Percentiles rank a stretch among this genome's conserved stretches.
These are phyloP conservation scores for Hesperia comma DNA, from an alignment of 2,888 invertebrate genomes.

Conservation along the genomic window DNA sequence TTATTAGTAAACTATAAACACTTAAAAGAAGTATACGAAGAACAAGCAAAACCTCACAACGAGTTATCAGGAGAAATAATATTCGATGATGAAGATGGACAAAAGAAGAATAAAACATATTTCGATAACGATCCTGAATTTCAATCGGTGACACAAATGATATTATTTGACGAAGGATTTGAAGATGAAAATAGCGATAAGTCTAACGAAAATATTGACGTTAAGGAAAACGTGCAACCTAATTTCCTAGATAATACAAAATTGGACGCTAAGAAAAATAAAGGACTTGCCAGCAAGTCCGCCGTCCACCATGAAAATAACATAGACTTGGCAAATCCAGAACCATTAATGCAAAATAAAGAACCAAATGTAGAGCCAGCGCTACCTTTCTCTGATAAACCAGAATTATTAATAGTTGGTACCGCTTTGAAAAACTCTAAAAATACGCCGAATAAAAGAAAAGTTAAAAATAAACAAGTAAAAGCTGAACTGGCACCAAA, in stretches of 20 bases:
- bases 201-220: slow-evolving; percentile 30
- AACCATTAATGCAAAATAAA: not conserved
- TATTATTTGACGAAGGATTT: slow-evolving; percentile 44
- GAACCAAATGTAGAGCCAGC: not conserved
- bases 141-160: slow-evolving; percentile 49
- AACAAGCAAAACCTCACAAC: slow-evolving; percentile 47
- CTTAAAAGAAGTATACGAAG: slow-evolving; percentile 55
- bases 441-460: not conserved
- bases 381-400: not conserved
- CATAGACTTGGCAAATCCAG: not conserved
- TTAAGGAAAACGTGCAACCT: slow-evolving; percentile 15
- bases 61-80: slow-evolving; percentile 47
- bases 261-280: not conserved
- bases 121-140: slow-evolving; percentile 13
- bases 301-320: slow-evolving; percentile 1
- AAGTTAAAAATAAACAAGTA: not conserved
- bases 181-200: slow-evolving; percentile 18
- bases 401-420: slow-evolving; percentile 9
- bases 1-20: slow-evolving; percentile 63
- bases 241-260: not conserved
- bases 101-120: slow-evolving; percentile 1
- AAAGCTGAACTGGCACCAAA: not conserved
- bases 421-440: not conserved
- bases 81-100: not conserved
- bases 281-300: not conserved